Evolutionary conservation across 2,113 vertebrate genomes (phyloP).

Genomic region (Sturnira hondurensis): DNA sequence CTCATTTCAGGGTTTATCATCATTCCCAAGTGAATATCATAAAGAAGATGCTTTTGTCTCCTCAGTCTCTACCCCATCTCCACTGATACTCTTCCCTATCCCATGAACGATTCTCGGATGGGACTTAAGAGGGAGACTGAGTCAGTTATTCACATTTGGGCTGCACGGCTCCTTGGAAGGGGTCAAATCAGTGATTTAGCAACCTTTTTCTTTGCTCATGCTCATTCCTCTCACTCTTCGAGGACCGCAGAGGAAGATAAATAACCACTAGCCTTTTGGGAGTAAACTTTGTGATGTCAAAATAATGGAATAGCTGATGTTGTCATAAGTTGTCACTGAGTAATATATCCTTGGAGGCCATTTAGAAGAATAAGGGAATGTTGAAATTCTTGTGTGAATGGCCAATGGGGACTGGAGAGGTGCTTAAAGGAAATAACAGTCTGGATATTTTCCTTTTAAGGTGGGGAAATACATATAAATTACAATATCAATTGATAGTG

Average conservation of each 20-base stretch:
- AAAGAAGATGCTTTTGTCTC: neutral
- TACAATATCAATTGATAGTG: neutral
- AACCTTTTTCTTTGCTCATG: neutral
- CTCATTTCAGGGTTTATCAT: slow-evolving; percentile 1
- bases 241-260: neutral
- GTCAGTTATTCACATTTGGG: neutral
- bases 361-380: neutral
- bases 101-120: neutral
- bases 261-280: neutral
- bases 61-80: neutral
- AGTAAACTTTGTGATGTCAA: neutral
- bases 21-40: neutral
- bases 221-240: neutral
- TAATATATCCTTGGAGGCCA: neutral
- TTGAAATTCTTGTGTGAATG: neutral
- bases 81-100: too few species aligned
- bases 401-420: neutral
- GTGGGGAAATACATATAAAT: neutral
- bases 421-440: neutral
- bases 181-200: neutral
- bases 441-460: neutral
- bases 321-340: neutral
- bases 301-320: neutral
- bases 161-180: neutral
- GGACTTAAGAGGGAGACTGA: neutral